Evolutionary conservation across 2,888 invertebrate species (phyloP).

Genomic region (Limnephilus rhombicus): DNA sequence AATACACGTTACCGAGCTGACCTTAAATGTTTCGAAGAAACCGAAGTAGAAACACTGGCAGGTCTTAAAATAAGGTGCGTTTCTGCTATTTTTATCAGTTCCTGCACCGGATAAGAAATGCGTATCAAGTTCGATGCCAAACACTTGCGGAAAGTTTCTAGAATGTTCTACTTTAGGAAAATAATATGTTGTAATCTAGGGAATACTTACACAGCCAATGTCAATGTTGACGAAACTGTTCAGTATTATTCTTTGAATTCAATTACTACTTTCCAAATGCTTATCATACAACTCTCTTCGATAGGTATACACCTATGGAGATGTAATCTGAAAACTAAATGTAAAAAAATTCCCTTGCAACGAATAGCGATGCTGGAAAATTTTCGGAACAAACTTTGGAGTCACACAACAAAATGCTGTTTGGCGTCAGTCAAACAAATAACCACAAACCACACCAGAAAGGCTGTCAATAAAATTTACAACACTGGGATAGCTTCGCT

Average conservation of each 20-base stretch:
- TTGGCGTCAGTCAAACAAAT: not conserved
- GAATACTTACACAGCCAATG: not conserved
- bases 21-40: not conserved
- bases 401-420: not conserved
- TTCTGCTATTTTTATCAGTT: slow-evolving; percentile 9
- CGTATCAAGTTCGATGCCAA: not conserved
- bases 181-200: too few relatives aligned
- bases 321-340: not conserved
- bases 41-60: not conserved
- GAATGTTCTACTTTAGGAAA: not conserved
- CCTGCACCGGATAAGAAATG: not conserved
- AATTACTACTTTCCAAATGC: not conserved
- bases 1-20: slow-evolving; percentile 17
- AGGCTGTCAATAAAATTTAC: not conserved
- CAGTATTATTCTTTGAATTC: not conserved
- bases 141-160: not conserved
- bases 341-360: not conserved
- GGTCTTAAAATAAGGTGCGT: slow-evolving; percentile 2
- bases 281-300: not conserved
- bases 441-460: not conserved
- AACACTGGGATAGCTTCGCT: not conserved
- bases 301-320: not conserved
- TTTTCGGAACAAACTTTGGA: not conserved
- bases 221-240: not conserved
- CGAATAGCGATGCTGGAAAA: not conserved